Conservation (phyloP, 2,888 invertebrate species). For the Oscheius onirici region DNA sequence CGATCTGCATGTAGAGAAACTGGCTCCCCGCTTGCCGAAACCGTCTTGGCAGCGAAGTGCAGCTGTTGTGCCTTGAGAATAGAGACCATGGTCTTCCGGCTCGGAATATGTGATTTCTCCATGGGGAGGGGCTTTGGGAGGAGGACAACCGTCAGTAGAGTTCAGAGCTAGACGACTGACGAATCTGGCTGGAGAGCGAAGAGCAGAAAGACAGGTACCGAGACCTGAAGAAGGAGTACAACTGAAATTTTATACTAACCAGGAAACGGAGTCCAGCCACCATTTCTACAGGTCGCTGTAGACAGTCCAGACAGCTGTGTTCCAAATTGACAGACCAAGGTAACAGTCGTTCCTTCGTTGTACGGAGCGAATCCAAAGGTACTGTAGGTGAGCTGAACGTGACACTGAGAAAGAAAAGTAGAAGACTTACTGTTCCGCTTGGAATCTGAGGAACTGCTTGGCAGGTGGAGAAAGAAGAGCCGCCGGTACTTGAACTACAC, state of each 20-base stretch:
- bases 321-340: slow-evolving; percentile 53
- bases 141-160: slow-evolving; percentile 34
- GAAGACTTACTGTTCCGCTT: slow-evolving; percentile 9
- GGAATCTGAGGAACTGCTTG: slow-evolving; percentile 29
- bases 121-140: slow-evolving; percentile 48
- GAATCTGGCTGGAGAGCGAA: slow-evolving; percentile 12
- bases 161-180: background rate
- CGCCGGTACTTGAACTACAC: slow-evolving; percentile 25
- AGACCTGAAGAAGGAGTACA: slow-evolving; percentile 17
- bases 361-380: slow-evolving; percentile 44
- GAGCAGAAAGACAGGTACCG: slow-evolving; percentile 10
- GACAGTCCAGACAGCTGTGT: slow-evolving; percentile 36
- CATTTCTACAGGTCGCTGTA: slow-evolving; percentile 24
- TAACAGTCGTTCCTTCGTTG: slow-evolving; percentile 52
- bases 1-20: slow-evolving; percentile 44
- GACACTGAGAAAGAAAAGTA: background rate
- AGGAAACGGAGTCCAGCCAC: slow-evolving; percentile 34
- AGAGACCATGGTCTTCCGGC: slow-evolving; percentile 3
- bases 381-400: slow-evolving; percentile 38
- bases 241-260: background rate
- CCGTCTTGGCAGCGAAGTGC: slow-evolving; percentile 24
- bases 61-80: slow-evolving; percentile 27
- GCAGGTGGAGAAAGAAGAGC: background rate
- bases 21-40: slow-evolving; percentile 32
- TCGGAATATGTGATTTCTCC: slow-evolving; percentile 44